Percentiles rank a stretch among this genome's conserved stretches.
Conservation (phyloP, 2,888 invertebrate species). For the Rhaphigaster nebulosa region DNA sequence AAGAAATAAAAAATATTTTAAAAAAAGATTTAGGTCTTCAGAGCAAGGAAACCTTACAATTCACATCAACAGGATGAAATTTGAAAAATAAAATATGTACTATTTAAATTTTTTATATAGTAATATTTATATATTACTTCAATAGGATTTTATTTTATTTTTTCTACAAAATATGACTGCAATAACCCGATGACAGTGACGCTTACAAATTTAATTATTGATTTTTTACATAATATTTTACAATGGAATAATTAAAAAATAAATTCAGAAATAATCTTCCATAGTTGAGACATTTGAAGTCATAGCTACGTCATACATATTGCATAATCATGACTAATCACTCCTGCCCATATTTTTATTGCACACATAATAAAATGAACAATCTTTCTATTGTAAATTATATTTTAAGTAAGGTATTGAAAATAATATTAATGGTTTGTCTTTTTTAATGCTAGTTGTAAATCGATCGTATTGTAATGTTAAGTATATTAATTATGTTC, state of each 20-base stretch:
- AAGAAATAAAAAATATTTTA: not conserved
- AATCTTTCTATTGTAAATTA: too few species aligned
- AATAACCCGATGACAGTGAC: not conserved
- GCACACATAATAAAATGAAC: too few species aligned
- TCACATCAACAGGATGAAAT: too few species aligned
- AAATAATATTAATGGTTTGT: too few species aligned
- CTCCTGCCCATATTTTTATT: not conserved
- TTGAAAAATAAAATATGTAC: too few species aligned
- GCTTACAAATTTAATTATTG: not conserved
- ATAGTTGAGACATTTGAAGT: not conserved
- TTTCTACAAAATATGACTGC: not conserved
- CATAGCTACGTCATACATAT: not conserved
- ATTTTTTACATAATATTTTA: not conserved
- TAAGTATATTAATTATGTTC: too few species aligned
- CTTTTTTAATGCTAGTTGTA: too few species aligned
- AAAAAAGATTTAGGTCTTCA: not conserved
- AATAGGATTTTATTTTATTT: too few species aligned
- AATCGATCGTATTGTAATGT: too few species aligned
- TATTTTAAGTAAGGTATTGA: too few species aligned
- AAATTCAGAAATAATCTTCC: not conserved
- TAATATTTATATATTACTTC: too few species aligned
- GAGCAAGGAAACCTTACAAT: not conserved
- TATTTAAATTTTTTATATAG: too few species aligned
- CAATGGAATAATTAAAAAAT: not conserved
- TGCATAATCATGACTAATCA: not conserved